These are phyloP conservation scores for Epistrophe grossulariae DNA, from an alignment of 2,888 invertebrate genomes.

Conservation along the genomic window DNA sequence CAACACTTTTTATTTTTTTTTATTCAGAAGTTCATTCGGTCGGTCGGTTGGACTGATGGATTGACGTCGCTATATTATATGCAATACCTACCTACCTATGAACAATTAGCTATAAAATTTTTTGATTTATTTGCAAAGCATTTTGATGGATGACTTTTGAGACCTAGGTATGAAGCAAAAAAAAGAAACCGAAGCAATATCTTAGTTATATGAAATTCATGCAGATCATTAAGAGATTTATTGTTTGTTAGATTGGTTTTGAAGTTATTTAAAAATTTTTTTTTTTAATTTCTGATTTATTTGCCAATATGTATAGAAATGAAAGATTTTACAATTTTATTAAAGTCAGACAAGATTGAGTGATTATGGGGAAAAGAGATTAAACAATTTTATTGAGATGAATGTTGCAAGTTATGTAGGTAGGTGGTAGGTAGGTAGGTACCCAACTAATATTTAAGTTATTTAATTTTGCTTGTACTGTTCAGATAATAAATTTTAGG, in stretches of 20 bases:
- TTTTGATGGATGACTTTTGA: slow-evolving; percentile 32
- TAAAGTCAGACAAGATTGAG: slow-evolving; percentile 27
- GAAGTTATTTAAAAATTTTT: slow-evolving; percentile 7
- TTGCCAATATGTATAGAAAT: neutral
- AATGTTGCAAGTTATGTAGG: neutral
- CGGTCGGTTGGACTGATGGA: neutral
- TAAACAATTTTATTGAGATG: neutral
- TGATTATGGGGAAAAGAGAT: neutral
- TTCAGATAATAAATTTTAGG: no score
- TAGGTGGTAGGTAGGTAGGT: no score
- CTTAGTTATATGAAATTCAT: slow-evolving; percentile 4
- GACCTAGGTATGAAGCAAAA: neutral
- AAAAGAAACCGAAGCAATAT: neutral
- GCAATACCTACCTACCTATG: neutral
- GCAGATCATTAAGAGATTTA: slow-evolving; percentile 41
- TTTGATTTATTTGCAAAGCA: slow-evolving; percentile 32
- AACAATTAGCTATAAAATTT: slow-evolving; percentile 30
- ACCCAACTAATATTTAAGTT: no score
- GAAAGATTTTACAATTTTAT: slow-evolving; percentile 18
- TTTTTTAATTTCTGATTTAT: neutral
- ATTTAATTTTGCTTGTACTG: no score
- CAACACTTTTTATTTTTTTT: neutral
- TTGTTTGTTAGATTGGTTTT: slow-evolving; percentile 23
- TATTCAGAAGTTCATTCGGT: slow-evolving; percentile 21
- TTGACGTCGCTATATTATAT: slow-evolving; percentile 14